These are phyloP conservation scores for Carcharodon carcharias DNA, from an alignment of 2,797 vertebrate genomes.

Conservation along the genomic window DNA sequence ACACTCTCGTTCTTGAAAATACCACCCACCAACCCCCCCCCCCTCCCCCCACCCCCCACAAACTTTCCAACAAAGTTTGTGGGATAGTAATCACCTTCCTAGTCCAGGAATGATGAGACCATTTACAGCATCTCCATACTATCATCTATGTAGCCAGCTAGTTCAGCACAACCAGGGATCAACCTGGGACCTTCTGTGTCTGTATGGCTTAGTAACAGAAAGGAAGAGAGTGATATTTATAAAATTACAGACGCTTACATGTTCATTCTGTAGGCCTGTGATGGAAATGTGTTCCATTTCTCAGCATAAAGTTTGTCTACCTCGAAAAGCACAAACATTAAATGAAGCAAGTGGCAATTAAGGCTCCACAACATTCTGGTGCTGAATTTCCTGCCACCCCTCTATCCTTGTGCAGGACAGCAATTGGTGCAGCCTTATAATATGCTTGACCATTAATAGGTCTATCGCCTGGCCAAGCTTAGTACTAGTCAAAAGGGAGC, in stretches of 20 bases:
- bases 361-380: neutral
- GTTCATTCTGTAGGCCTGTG: neutral
- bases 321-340: neutral
- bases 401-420: neutral
- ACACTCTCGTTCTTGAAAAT: neutral
- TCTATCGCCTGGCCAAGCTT: neutral
- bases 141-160: neutral
- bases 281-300: neutral
- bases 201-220: neutral
- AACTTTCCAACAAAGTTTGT: neutral
- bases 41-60: neutral
- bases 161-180: neutral
- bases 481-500: neutral
- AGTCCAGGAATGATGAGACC: neutral
- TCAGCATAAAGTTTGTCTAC: neutral
- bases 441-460: neutral
- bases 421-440: neutral
- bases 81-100: neutral
- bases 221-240: neutral
- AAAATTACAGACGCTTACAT: neutral
- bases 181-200: neutral
- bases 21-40: too few species aligned
- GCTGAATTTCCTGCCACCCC: neutral
- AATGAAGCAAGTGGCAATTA: neutral
- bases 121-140: neutral